These are phyloP conservation scores for Campylomormyrus numenius DNA, from an alignment of 2,113 vertebrate genomes.

Conservation along the genomic window DNA sequence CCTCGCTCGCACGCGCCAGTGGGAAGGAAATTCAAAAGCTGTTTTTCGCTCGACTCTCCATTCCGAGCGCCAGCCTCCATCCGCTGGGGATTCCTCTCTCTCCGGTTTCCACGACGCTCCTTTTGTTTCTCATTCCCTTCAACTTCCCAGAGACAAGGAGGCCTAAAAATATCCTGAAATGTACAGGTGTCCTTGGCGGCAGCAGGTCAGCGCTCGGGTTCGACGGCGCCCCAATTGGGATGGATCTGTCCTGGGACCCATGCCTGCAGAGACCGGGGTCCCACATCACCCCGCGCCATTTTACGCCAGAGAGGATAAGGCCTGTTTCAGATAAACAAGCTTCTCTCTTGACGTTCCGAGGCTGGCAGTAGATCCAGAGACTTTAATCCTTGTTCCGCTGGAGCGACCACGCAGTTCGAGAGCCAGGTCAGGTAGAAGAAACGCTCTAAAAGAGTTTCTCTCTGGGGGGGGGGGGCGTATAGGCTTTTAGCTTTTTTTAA, in stretches of 20 bases:
- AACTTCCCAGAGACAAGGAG: not conserved
- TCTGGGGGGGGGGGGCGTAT: not conserved
- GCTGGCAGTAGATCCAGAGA: not conserved
- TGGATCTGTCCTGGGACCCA: not conserved
- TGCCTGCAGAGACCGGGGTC: not conserved
- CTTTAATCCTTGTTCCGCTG: not conserved
- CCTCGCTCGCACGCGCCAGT: not conserved
- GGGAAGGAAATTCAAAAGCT: not conserved
- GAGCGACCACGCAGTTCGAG: not conserved
- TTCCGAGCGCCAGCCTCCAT: not conserved
- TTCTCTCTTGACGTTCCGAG: not conserved
- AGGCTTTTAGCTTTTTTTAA: not conserved
- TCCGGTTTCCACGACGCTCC: not conserved
- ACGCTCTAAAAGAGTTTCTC: not conserved
- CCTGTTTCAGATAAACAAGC: not conserved
- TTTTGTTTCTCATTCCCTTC: not conserved
- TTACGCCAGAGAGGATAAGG: not conserved
- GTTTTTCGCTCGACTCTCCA: not conserved
- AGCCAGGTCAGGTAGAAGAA: constrained; percentile 9
- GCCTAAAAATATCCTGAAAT: not conserved
- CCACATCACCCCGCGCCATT: not conserved
- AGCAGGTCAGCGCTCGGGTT: not conserved
- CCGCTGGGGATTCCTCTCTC: not conserved
- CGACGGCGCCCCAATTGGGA: not conserved
- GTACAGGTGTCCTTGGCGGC: not conserved